Conservation (phyloP, 2,888 invertebrate species). For the Ecdyonurus torrentis region DNA sequence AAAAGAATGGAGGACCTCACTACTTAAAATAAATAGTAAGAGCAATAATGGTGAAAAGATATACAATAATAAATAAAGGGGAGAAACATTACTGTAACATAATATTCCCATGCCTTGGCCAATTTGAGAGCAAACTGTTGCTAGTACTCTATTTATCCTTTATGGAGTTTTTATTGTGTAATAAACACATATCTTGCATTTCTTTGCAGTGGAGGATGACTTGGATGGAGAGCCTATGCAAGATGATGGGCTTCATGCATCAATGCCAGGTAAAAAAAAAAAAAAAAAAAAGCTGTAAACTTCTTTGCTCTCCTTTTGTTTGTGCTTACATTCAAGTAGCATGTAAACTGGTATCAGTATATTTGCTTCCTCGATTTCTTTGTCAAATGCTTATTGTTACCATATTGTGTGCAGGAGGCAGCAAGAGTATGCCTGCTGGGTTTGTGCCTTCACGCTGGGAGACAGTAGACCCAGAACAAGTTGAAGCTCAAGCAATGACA, state of each 20-base stretch:
- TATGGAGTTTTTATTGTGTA: background rate
- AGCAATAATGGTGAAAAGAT: too few species aligned
- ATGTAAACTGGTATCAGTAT: background rate
- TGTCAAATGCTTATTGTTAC: background rate
- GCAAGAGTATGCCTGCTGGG: conserved; percentile 39
- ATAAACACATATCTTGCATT: background rate
- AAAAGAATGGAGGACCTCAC: too few species aligned
- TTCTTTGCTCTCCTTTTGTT: too few species aligned
- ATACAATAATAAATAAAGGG: too few species aligned
- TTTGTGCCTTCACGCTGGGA: conserved; percentile 95
- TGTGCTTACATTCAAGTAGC: too few species aligned
- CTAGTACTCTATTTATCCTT: background rate
- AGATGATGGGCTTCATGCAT: too few species aligned
- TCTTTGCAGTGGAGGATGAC: conserved; percentile 46
- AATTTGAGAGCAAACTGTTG: background rate
- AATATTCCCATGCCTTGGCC: too few species aligned
- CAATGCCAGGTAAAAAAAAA: too few species aligned
- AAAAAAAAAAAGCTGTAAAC: too few species aligned
- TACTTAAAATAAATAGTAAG: too few species aligned
- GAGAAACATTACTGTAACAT: too few species aligned
- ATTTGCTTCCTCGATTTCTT: background rate
- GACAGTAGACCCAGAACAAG: conserved; percentile 75
- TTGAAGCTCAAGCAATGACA: conserved; percentile 67
- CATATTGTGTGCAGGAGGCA: conserved; percentile 10
- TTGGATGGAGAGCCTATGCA: conserved; percentile 57